A percentile compares a stretch with the other conserved stretches of the same genome.
phyloP scores from a whole-genome alignment of 2,113 vertebrate genomes.

The Sciurus niger region DNA sequence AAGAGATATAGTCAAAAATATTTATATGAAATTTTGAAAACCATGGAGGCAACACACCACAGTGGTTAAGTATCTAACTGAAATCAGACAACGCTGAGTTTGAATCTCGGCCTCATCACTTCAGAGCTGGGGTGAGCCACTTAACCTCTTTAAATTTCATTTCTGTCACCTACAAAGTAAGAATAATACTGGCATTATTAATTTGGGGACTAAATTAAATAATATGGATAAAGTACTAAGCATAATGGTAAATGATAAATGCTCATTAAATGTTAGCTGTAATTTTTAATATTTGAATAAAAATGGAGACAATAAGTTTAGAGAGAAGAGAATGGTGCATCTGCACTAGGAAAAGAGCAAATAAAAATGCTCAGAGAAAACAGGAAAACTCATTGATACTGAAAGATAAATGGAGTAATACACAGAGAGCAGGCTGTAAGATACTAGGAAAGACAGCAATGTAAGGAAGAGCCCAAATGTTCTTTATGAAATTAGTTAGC shows the following conservation, averaged over 20 bases:
- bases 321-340: not conserved
- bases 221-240: not conserved
- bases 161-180: slow-evolving; percentile 3
- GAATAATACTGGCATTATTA: slow-evolving; percentile 2
- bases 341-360: not conserved
- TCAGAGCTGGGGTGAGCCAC: not conserved
- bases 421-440: not conserved
- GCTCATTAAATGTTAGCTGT: not conserved
- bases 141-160: not conserved
- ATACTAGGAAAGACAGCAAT: not conserved
- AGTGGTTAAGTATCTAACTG: not conserved
- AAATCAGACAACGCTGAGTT: not conserved
- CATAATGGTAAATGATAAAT: not conserved
- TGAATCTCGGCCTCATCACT: not conserved
- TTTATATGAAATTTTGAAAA: not conserved
- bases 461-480: slow-evolving; percentile 27
- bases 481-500: slow-evolving; percentile 14
- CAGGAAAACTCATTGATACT: not conserved
- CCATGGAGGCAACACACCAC: not conserved
- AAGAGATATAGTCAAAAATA: not conserved
- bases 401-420: not conserved
- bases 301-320: not conserved
- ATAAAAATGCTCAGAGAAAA: not conserved
- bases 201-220: not conserved
- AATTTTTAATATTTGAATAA: not conserved